Evolutionary conservation across 1,140 invertebrate genomes (phyloP).

Genomic region (Parasteatoda tepidariorum): DNA sequence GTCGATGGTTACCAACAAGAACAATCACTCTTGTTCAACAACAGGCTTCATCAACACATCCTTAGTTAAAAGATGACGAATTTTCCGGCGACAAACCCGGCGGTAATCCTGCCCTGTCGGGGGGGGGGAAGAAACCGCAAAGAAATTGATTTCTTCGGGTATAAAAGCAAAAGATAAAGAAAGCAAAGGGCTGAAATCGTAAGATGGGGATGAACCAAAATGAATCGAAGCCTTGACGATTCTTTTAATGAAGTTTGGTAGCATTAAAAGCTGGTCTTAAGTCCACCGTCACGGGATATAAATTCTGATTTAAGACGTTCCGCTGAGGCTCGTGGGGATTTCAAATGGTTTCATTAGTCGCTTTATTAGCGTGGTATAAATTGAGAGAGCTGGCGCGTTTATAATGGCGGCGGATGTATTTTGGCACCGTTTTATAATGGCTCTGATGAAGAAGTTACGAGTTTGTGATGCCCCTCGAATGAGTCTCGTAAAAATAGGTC

Average conservation of each 20-base stretch:
- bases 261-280: constrained; percentile 58
- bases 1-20: no score
- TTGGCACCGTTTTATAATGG: constrained; percentile 58
- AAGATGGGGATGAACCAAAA: not conserved
- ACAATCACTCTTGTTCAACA: not conserved
- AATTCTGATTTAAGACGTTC: constrained; percentile 59
- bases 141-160: not conserved
- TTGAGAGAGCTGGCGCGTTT: constrained; percentile 51
- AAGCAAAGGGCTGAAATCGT: not conserved
- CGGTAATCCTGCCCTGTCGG: no score
- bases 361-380: constrained; percentile 60
- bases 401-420: constrained; percentile 34
- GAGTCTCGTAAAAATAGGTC: constrained; percentile 58
- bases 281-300: constrained; percentile 58
- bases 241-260: constrained; percentile 60
- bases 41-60: not conserved
- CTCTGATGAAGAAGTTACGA: constrained; percentile 60
- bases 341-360: constrained; percentile 60
- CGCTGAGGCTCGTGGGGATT: constrained; percentile 52
- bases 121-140: not conserved
- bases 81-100: not conserved
- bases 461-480: constrained; percentile 53
- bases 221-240: constrained; percentile 52
- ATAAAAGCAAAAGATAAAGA: not conserved
- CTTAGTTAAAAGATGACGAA: not conserved